Evolutionary conservation across 2,113 vertebrate species (phyloP), one percentile per base, ranked within the genome.

Genomic region (Oxygymnocypris stewartii): DNA sequence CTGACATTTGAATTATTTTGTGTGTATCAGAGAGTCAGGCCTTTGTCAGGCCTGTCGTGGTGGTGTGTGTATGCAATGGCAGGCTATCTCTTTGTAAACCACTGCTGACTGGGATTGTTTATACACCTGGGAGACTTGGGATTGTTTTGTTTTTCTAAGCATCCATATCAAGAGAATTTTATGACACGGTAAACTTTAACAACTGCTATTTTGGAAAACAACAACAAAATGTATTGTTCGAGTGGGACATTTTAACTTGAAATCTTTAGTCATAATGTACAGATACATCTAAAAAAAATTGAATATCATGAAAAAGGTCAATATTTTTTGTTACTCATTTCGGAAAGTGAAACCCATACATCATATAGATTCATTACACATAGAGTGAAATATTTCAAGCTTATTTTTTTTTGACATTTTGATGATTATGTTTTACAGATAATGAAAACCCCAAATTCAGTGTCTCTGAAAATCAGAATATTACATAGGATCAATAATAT

Each of bases 1-100:
- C 95, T 98, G 97, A 99, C 97, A 99, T 98, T 99, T 98, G 96
- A 97, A 98, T 98, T 96, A 97, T 97, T 89, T 96, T 96, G 96
- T 98, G 97, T 97, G 97, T 93, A 93, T 93, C 92, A 91, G 96
- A 96, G 96, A 96, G 96, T 96, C 96, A 96, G 96, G 89, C 93
- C 90, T 92, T 88, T 95, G 93, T 94, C 93, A 91, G 90, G 86
- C 69, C 89, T 87, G 92, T 91, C 85, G 69, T 71, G 69, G 74
- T 49, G 63, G 57, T 44, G 84, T 81, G 82, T 20, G 80, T 65
- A 83, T 37, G 51, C 84, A 77, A 78, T 83, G 74, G 84, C 75
- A 40, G 63, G 59, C 73, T 63, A 81, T 85, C 80, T 73, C 49
- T 85, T 86, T 67, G 78, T 57, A 65, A 84, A 69, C 47, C 51